Evolutionary conservation across 2,797 vertebrate genomes (phyloP), one percentile per base, ranked within the genome.

Genomic region (Scolopax bukidnonensis): DNA sequence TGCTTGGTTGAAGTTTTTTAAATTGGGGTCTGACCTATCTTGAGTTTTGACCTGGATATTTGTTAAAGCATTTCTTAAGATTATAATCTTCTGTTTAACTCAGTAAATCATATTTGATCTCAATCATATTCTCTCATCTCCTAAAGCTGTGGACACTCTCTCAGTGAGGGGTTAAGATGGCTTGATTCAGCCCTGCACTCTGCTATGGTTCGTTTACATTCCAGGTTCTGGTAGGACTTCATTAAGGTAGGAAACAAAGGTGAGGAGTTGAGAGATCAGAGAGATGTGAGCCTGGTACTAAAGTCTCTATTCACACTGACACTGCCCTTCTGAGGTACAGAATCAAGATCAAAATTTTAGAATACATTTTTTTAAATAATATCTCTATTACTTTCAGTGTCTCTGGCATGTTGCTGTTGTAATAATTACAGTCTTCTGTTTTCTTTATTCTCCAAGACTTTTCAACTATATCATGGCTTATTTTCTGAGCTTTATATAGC

Each of bases 1-100:
- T 30, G 21, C 11, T 56, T 73, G 9, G 7, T 43, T 14, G 6
- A 4, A 0, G 0, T 41, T 30, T 71, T 33, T 76, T 0, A 6
- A 68, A 84, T 64, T 48, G 10, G 15, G 40, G 6, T 25, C 60
- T 57, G 50, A n/a, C 3, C 40, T 41, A 19, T 51, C 64, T 67
- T 1, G 4, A 21, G n/a, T n/a, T 91, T 78, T 93, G 45, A 71
- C 61, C 28, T 51, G 60, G 32, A 16, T 67, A 25, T 36, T 36
- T 56, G 17, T 56, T 88, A 60, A 56, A 87, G n/a, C 16, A 19
- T 68, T 90, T 85, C 56, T 77, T 27, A 75, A 71, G 48, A 33
- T 85, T 28, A 10, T 28, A 83, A 14, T 17, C 11, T 69, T 65
- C 30, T 21, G 20, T 67, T 88, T 50, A 63, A 51, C 11, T 76